A percentile compares a stretch with the other conserved stretches of the same genome.
These are phyloP conservation scores for Macroramphosus scolopax DNA, from an alignment of 2,797 vertebrate species.

Conservation along the genomic window DNA sequence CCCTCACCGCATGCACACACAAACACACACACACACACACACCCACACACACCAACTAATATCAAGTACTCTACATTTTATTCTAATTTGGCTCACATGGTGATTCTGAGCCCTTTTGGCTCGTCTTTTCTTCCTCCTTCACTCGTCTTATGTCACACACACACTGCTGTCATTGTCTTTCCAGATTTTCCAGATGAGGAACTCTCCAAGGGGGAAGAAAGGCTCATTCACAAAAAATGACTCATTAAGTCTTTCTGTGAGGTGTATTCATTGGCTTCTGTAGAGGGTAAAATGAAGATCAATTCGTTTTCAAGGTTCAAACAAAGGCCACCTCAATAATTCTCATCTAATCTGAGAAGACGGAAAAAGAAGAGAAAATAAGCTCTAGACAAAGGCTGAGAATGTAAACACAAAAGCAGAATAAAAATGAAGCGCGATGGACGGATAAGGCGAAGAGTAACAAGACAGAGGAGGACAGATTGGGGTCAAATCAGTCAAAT, in stretches of 20 bases:
- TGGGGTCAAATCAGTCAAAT: conserved; percentile 55
- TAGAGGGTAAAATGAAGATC: conserved; percentile 34
- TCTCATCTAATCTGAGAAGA: conserved; percentile 14
- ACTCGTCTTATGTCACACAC: conserved; percentile 14
- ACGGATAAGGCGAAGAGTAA: conserved; percentile 33
- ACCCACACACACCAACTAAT: conserved; percentile 4
- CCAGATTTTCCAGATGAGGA: conserved; percentile 57
- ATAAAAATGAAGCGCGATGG: conserved; percentile 24
- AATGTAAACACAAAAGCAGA: conserved; percentile 12
- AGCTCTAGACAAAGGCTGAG: conserved; percentile 2
- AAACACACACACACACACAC: conserved; percentile 14
- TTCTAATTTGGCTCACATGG: conserved; percentile 8
- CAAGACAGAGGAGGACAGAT: conserved; percentile 54
- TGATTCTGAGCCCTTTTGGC: conserved; percentile 16
- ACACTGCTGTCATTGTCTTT: conserved; percentile 37
- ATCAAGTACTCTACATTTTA: background rate
- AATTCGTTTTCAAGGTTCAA: conserved; percentile 37
- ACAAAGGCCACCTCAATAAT: conserved; percentile 18
- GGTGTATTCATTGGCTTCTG: conserved; percentile 30
- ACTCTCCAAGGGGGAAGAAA: conserved; percentile 50
- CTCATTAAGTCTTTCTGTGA: conserved; percentile 54
- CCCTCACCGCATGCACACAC: background rate
- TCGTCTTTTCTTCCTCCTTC: conserved; percentile 12
- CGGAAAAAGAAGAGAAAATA: conserved; percentile 9
- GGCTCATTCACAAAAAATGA: conserved; percentile 50